A percentile compares a stretch with the other conserved stretches of the same genome.
Conservation (phyloP, 2,113 vertebrate genomes). For the Ondatra zibethicus region DNA sequence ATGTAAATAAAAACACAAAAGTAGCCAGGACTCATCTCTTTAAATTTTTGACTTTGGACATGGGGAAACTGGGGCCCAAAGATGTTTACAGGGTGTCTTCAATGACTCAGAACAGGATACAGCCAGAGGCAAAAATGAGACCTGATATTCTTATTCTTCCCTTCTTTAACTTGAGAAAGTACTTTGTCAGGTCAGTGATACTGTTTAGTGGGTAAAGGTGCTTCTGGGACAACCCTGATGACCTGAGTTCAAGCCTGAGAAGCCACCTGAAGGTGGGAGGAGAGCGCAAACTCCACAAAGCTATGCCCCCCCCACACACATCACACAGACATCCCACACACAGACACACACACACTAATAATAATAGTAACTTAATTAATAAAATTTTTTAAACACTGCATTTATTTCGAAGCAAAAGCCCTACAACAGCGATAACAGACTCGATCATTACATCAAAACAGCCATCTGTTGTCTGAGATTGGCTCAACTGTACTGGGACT, state of each 20-base stretch:
- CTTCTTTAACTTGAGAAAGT: neutral
- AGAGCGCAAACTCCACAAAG: neutral
- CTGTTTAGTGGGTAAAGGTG: neutral
- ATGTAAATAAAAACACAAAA: neutral
- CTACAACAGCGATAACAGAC: neutral
- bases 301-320: neutral
- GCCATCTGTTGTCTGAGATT: neutral
- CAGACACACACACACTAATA: neutral
- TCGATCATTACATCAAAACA: neutral
- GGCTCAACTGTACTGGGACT: neutral
- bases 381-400: neutral
- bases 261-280: too few species aligned
- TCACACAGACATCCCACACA: neutral
- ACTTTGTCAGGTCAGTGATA: neutral
- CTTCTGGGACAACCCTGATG: neutral
- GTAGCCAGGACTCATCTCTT: neutral
- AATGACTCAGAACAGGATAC: neutral
- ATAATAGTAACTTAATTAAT: neutral
- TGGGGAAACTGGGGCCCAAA: neutral
- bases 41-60: neutral
- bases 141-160: neutral
- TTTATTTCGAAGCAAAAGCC: neutral
- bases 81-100: neutral
- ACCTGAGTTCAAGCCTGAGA: too few species aligned
- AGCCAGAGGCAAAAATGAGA: neutral